A percentile compares a stretch with the other conserved stretches of the same genome.
These are phyloP conservation scores for Apostichopus californicus DNA, from an alignment of 35 echinoderm and acorn worm species.

Conservation along the genomic window DNA sequence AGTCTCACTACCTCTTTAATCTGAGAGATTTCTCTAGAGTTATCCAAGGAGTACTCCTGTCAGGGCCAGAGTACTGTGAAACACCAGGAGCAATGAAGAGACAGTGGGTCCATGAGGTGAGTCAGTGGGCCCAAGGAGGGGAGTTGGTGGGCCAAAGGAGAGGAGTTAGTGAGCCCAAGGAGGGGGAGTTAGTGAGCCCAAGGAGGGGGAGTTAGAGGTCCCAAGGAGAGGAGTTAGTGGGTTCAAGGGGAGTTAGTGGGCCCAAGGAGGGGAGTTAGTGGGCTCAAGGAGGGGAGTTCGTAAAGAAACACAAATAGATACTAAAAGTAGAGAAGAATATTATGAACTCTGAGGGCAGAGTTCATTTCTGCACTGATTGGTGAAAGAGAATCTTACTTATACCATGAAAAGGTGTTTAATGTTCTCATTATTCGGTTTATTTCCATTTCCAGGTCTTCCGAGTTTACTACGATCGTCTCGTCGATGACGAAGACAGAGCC, in stretches of 20 bases:
- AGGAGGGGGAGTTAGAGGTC: too few relatives aligned
- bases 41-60: conserved; percentile 91
- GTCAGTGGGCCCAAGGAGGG: background rate
- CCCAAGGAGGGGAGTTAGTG: too few relatives aligned
- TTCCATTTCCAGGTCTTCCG: conserved; percentile 73
- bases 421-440: background rate
- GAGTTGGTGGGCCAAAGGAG: too few relatives aligned
- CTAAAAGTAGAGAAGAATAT: background rate
- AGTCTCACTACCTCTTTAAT: conserved; percentile 98
- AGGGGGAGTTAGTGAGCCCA: background rate
- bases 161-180: too few relatives aligned
- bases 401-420: too few relatives aligned
- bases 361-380: too few relatives aligned
- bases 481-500: conserved; percentile 73
- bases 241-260: too few relatives aligned
- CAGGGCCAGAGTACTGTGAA: conserved; percentile 88
- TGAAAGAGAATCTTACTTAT: too few relatives aligned
- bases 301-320: background rate
- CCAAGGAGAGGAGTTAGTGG: too few relatives aligned
- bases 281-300: too few relatives aligned
- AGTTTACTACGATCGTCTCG: conserved; percentile 97
- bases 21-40: conserved; percentile 92
- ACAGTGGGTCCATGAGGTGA: conserved; percentile 97
- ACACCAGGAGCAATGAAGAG: conserved; percentile 91
- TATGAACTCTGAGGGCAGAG: too few relatives aligned